Percentiles rank a stretch among this genome's conserved stretches.
Evolutionary conservation across 1,140 invertebrate genomes (phyloP).

Genomic region (Scaptomyza hsui): DNA sequence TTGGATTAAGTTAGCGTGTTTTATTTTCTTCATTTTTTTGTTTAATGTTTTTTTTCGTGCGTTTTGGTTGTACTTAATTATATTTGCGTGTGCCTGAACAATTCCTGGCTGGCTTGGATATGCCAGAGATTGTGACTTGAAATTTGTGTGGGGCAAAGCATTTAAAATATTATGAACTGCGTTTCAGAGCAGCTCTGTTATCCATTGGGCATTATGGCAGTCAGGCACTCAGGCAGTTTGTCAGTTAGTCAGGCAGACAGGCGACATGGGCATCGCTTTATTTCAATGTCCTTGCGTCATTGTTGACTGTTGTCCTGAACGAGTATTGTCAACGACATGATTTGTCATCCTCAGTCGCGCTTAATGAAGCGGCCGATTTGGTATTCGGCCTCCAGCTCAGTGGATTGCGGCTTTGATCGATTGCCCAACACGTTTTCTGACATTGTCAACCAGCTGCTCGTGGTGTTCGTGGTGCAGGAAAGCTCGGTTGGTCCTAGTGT

Average conservation of each 20-base stretch:
- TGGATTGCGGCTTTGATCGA: conserved; percentile 62
- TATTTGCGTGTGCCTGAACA: conserved; percentile 67
- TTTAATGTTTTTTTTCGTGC: conserved; percentile 50
- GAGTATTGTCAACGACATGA: conserved; percentile 75
- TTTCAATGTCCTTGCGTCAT: conserved; percentile 43
- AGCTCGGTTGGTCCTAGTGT: conserved; percentile 4
- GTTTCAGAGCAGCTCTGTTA: conserved; percentile 15
- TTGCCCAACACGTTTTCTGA: conserved; percentile 49
- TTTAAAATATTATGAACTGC: conserved; percentile 32
- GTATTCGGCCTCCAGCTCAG: conserved; percentile 44
- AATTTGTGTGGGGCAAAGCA: conserved; percentile 29
- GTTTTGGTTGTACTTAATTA: conserved; percentile 68
- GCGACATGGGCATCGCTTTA: conserved; percentile 41
- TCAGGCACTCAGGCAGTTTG: not conserved
- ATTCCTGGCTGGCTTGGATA: conserved; percentile 34
- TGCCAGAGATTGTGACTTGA: conserved; percentile 28
- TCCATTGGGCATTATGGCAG: not conserved
- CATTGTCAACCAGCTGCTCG: conserved; percentile 16
- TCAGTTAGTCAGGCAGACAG: conserved; percentile 10
- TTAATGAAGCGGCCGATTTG: conserved; percentile 47
- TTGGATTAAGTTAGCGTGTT: conserved; percentile 50
- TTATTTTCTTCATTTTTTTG: not conserved
- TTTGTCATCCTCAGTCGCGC: conserved; percentile 61
- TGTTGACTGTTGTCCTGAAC: conserved; percentile 49
- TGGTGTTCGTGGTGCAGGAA: not conserved